Conservation (phyloP, 2,797 vertebrate genomes). For the Coranthus polyacanthus region DNA sequence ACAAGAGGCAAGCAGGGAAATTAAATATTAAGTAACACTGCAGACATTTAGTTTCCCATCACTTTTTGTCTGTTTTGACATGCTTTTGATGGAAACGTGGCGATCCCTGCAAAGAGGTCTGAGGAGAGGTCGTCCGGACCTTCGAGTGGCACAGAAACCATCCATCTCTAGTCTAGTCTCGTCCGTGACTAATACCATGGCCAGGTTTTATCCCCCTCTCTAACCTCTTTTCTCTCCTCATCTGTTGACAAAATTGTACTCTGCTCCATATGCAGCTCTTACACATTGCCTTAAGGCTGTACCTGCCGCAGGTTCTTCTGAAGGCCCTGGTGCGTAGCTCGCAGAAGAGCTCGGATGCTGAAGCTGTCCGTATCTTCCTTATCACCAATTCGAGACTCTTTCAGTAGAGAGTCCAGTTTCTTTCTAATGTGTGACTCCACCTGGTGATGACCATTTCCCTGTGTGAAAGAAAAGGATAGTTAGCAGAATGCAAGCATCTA, state of each 20-base stretch:
- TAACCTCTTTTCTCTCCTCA: constrained; percentile 7
- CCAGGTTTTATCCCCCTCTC: constrained; percentile 50
- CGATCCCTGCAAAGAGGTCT: constrained; percentile 5
- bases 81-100: constrained; percentile 34
- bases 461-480: constrained; percentile 36
- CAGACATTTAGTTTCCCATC: constrained; percentile 66
- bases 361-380: constrained; percentile 97
- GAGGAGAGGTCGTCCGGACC: constrained; percentile 13
- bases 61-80: constrained; percentile 51
- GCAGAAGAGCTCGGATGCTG: constrained; percentile 94
- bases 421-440: constrained; percentile 96
- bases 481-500: neutral
- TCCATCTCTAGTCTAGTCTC: constrained; percentile 33
- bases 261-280: constrained; percentile 4
- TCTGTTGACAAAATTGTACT: constrained; percentile 14
- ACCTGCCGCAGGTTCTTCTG: constrained; percentile 95
- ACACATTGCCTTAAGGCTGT: constrained; percentile 24
- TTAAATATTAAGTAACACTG: constrained; percentile 80
- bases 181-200: constrained; percentile 60
- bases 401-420: constrained; percentile 96
- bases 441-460: constrained; percentile 94
- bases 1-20: constrained; percentile 52
- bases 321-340: constrained; percentile 94
- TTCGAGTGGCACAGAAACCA: too few species aligned
- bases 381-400: constrained; percentile 95